Evolutionary conservation across 1,140 invertebrate genomes (phyloP), one percentile per base, ranked within the genome.

Genomic region (Leptoteleia sp.): DNA sequence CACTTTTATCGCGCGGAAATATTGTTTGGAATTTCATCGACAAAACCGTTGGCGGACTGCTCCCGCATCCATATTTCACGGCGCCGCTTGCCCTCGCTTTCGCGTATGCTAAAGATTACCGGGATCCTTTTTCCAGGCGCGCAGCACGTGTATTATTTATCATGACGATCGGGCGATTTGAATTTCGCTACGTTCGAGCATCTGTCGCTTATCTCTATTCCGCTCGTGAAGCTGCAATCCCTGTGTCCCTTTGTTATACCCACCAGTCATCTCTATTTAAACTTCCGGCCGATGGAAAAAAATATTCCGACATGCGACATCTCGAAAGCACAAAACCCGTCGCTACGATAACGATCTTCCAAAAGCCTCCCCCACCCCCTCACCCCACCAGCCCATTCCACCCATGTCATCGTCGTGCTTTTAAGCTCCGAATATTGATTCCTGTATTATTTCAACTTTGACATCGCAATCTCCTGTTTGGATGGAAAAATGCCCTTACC

Each of bases 131-230:
- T 76, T 62, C 48, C 62, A 4, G 37, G 50, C 48, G 37, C 57
- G 31, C 47, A 33, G 55, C 73, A 52, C 47, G 62, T 68, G 73
- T 67, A 76, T 62, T 76, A 76, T 76, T 76, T 76, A 76, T 76
- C 73, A 52, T 47, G 48, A 61, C 73, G 64, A 76, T 76, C 73
- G 73, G 35, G 37, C 73, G 55, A 68, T 76, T 76, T 68, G 64
- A 76, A 76, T 76, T 76, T 68, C 62, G 55, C 55, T 33, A 55
- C 73, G 64, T 68, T 55, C 64, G 52, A 67, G 62, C 64, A 68
- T 76, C 73, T 76, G 73, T 68, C 64, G 73, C 73, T 76, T 76
- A 76, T 76, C 73, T 76, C 45, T 76, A 68, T 76, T 68, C 55
- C 33, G 54, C 54, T 68, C 52, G 55, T 67, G 73, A 61, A 65